phyloP scores from a whole-genome alignment of 2,888 invertebrate species.

The Chrysolina haemoptera region DNA sequence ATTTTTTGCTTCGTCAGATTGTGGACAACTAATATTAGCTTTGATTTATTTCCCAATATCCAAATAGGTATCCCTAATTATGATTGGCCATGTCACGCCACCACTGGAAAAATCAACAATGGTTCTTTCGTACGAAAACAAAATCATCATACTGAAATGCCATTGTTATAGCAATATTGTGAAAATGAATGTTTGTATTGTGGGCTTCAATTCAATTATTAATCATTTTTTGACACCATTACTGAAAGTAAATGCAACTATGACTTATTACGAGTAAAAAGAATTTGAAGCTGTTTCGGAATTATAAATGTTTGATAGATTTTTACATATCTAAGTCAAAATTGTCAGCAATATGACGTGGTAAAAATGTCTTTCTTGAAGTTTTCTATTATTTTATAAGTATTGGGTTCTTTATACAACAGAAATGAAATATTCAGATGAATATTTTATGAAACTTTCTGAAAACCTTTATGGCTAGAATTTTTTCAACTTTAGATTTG shows the following conservation, averaged over 20 bases:
- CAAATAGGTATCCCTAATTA: too few relatives aligned
- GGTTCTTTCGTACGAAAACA: constrained; percentile 46
- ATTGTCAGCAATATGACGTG: not conserved
- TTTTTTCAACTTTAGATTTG: too few relatives aligned
- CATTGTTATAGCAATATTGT: constrained; percentile 45
- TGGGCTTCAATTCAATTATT: constrained; percentile 38
- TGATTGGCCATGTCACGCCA: not conserved
- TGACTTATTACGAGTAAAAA: not conserved
- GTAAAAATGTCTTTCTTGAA: too few relatives aligned
- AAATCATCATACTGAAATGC: constrained; percentile 46
- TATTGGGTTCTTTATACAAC: too few relatives aligned
- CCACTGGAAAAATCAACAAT: constrained; percentile 15
- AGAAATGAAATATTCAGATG: too few relatives aligned
- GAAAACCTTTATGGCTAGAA: too few relatives aligned
- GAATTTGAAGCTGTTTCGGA: not conserved
- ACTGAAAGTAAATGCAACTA: not conserved
- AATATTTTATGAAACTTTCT: too few relatives aligned
- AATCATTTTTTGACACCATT: constrained; percentile 34
- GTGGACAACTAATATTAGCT: too few relatives aligned
- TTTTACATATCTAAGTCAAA: too few relatives aligned
- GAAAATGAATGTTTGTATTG: constrained; percentile 42
- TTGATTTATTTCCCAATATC: too few relatives aligned
- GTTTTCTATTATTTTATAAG: too few relatives aligned
- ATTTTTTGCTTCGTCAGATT: too few relatives aligned
- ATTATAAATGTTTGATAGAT: not conserved